Evolutionary conservation across 2,888 invertebrate species (phyloP).

Genomic region (Stegophylla sp.): DNA sequence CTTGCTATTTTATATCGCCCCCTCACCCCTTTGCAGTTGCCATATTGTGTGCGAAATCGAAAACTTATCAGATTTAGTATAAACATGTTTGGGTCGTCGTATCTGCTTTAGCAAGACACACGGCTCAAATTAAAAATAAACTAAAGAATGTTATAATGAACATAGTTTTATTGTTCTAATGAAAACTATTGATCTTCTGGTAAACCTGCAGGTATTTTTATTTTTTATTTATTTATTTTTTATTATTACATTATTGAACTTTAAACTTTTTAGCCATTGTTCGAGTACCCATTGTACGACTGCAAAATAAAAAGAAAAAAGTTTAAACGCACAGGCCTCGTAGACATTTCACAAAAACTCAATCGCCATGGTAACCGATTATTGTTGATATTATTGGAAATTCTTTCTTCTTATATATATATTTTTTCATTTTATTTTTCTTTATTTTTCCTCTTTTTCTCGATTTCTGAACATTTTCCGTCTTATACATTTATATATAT

Average conservation of each 20-base stretch:
- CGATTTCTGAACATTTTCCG: constrained; percentile 49
- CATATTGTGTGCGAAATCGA: constrained; percentile 54
- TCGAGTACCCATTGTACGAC: constrained; percentile 43
- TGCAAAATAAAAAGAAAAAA: constrained; percentile 41
- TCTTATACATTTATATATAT: too few species aligned
- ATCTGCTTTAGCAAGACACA: not conserved
- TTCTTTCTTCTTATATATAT: constrained; percentile 47
- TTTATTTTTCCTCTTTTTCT: constrained; percentile 27
- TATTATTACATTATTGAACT: constrained; percentile 55
- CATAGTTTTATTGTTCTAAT: constrained; percentile 46
- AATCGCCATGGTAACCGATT: constrained; percentile 59
- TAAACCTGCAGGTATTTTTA: constrained; percentile 24
- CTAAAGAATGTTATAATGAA: constrained; percentile 47
- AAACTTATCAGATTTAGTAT: constrained; percentile 55
- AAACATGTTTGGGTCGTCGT: constrained; percentile 17
- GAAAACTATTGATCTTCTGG: constrained; percentile 55
- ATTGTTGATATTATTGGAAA: constrained; percentile 59
- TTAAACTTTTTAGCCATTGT: constrained; percentile 59
- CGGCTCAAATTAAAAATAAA: constrained; percentile 12
- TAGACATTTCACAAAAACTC: constrained; percentile 55
- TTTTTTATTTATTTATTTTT: not conserved
- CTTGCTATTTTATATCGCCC: too few species aligned
- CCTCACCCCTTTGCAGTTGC: not conserved
- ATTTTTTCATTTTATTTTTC: constrained; percentile 24
- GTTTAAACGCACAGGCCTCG: constrained; percentile 49